Evolutionary conservation across 2,113 vertebrate species (phyloP), one percentile per base, ranked within the genome.

Genomic region (Rhinopomastus cyanomelas): DNA sequence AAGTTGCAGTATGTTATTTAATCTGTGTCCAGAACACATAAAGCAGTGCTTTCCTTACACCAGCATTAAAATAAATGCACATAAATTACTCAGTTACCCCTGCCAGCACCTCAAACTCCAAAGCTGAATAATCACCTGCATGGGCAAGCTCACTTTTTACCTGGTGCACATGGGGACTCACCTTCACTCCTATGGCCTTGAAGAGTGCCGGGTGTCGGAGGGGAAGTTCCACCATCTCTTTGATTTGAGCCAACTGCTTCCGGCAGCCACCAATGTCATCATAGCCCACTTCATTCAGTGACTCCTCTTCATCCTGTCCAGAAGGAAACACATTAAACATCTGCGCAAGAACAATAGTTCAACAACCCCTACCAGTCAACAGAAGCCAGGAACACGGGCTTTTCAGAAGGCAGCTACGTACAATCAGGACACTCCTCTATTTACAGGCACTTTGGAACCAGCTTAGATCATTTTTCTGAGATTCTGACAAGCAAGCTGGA

Each of bases 111-210:
- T 72, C 29, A 66, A 73, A 37, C 26, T 68, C 49, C 12, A 11
- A 20, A 0, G 1, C 8, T 19, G 52, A 60, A 25, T 3, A 60
- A 25, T 3, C 22, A 62, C 3, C 4, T 42, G 8, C 19, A 4
- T 25, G 29, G 19, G 27, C 23, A 64, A 52, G 49, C 37, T 21
- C 21, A 37, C 14, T 46, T 13, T 68, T 48, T 56, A 17, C 17
- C 6, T 11, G 16, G 27, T 29, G 5, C 26, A 21, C 0, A 3
- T 0, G 4, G 27, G 8, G 37, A 29, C 96, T 55, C 91, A 99
- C 99, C 98, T 99, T 99, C 87, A 99, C 99, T 62, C 99, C 99
- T 29, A 99, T 99, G 85, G 99, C 99, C 95, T 99, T 99, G 95
- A 99, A 99, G 60, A 99, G 98, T 1, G 98, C 99, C 51, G 99